Percentiles rank a stretch among this genome's conserved stretches.
Evolutionary conservation across 2,113 vertebrate genomes (phyloP).

Genomic region (Plestiodon gilberti): DNA sequence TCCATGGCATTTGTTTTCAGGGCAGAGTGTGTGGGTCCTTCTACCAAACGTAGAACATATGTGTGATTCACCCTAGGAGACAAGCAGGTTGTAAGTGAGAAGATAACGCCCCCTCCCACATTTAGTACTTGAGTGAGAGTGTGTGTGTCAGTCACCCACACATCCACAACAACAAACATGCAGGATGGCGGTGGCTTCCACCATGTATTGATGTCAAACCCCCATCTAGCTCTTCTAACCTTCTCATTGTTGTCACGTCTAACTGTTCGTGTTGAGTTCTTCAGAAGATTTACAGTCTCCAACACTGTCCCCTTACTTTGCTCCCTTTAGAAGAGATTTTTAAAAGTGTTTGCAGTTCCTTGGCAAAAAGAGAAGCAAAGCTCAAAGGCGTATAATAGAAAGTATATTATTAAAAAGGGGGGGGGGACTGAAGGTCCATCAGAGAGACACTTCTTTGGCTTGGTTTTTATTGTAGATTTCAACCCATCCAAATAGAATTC

Average conservation of each 20-base stretch:
- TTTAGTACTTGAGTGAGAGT: fast-evolving
- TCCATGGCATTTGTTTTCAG: no score
- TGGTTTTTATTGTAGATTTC: constrained; percentile 64
- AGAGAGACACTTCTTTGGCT: constrained; percentile 69
- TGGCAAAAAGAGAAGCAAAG: constrained; percentile 44
- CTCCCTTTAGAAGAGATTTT: background rate
- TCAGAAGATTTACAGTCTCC: background rate
- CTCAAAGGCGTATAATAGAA: constrained; percentile 52
- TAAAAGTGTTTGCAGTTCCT: constrained; percentile 39
- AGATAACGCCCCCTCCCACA: no score
- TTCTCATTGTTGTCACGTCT: background rate
- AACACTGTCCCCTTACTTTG: background rate
- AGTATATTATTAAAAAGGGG: constrained; percentile 13
- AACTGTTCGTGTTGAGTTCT: background rate
- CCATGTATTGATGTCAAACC: background rate
- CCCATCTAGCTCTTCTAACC: background rate
- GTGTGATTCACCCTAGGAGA: no score
- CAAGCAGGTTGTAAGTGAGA: no score
- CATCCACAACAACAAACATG: no score
- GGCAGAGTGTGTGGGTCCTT: no score
- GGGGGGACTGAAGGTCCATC: constrained; percentile 64
- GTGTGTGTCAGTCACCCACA: background rate
- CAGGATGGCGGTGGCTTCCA: no score
- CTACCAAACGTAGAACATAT: no score
- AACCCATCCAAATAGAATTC: constrained; percentile 62